Conservation (phyloP, 2,797 vertebrate species). For the Esox masquinongy region DNA sequence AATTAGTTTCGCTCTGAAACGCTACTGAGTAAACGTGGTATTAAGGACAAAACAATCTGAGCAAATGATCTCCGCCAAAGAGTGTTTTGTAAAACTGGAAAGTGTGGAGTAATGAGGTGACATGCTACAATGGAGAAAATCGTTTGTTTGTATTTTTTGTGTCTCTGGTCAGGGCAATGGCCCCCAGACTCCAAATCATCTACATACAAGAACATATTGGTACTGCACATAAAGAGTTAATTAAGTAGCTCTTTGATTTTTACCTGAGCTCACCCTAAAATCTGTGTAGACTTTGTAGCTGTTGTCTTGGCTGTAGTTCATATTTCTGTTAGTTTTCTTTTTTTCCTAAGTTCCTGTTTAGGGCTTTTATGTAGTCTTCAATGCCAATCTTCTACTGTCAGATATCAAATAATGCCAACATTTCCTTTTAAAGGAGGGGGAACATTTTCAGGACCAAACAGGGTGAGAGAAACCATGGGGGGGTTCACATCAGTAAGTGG, state of each 20-base stretch:
- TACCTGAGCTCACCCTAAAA: not conserved
- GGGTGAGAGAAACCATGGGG: not conserved
- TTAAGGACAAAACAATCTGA: conserved; percentile 64
- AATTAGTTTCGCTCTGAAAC: conserved; percentile 68
- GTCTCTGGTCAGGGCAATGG: conserved; percentile 13
- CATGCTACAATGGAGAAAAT: conserved; percentile 33
- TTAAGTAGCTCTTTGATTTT: not conserved
- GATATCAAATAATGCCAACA: conserved; percentile 6
- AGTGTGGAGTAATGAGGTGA: conserved; percentile 59
- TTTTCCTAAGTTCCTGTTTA: not conserved
- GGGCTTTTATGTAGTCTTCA: not conserved
- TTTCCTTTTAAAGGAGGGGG: conserved; percentile 16
- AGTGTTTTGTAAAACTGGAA: conserved; percentile 50
- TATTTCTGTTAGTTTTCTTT: not conserved
- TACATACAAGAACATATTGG: not conserved
- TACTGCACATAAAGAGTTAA: not conserved
- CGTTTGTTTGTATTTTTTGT: conserved; percentile 41
- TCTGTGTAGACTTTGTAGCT: not conserved
- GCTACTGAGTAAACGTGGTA: conserved; percentile 57
- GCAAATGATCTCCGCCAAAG: conserved; percentile 61
- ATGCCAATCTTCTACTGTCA: conserved; percentile 5
- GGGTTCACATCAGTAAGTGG: conserved; percentile 37
- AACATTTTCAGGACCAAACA: conserved; percentile 3
- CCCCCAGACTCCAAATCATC: conserved; percentile 9
- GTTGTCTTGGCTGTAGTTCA: not conserved